Conservation (phyloP, 2,113 vertebrate genomes). For the Pionites leucogaster region DNA sequence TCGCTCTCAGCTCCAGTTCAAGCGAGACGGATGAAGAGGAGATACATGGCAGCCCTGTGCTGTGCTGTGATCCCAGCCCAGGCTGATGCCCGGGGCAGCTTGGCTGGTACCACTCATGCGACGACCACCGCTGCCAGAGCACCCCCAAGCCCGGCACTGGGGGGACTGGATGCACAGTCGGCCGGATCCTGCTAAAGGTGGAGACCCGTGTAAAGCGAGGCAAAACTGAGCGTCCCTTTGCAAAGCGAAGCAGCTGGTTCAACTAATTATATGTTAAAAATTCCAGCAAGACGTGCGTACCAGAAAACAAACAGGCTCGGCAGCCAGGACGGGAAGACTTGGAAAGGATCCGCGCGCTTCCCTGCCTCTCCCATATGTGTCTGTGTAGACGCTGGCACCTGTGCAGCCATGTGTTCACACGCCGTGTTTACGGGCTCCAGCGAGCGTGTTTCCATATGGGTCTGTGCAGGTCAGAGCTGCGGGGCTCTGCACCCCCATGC, state of each 20-base stretch:
- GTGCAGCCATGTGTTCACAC: not conserved
- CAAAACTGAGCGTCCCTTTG: not conserved
- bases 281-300: conserved; percentile 30
- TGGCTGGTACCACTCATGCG: not conserved
- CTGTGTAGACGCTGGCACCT: not conserved
- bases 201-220: not conserved
- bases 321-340: not conserved
- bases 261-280: conserved; percentile 71
- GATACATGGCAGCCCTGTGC: not conserved
- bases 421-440: rapidly evolving
- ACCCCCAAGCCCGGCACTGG: not conserved
- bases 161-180: not conserved
- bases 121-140: not conserved
- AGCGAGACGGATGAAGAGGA: not conserved
- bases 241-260: conserved; percentile 67
- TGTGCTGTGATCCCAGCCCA: not conserved
- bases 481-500: rapidly evolving
- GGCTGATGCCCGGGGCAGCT: not conserved
- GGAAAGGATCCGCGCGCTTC: not conserved
- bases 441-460: rapidly evolving
- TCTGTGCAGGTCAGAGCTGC: rapidly evolving
- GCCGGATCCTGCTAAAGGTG: conserved; percentile 15
- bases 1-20: not conserved
- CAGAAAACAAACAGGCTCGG: conserved; percentile 40
- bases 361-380: not conserved